These are phyloP conservation scores for Isurus oxyrinchus DNA, from an alignment of 2,113 vertebrate species.

Conservation along the genomic window DNA sequence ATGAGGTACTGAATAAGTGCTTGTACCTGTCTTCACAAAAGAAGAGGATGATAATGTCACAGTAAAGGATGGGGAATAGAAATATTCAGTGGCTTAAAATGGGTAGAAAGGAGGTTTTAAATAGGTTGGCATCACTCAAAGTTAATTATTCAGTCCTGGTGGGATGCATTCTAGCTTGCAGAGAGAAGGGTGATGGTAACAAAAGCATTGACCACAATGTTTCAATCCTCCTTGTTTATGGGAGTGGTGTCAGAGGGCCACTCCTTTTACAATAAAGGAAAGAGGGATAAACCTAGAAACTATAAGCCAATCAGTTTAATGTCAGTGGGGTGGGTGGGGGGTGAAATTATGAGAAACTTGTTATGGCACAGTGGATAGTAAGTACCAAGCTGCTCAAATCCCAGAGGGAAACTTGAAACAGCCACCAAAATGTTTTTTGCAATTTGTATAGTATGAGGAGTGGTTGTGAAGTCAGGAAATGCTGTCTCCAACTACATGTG, in stretches of 20 bases:
- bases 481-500: too few species aligned
- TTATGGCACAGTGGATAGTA: too few species aligned
- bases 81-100: background rate
- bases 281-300: background rate
- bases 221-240: background rate
- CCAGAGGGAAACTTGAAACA: too few species aligned
- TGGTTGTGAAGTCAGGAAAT: too few species aligned
- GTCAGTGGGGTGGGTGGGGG: background rate
- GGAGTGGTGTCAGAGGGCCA: background rate
- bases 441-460: too few species aligned
- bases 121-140: background rate
- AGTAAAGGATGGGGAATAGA: background rate
- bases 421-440: too few species aligned
- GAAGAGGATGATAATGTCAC: background rate
- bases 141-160: too few species aligned
- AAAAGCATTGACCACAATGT: background rate
- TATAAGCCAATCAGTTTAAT: background rate
- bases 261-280: background rate
- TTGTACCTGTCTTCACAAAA: too few species aligned
- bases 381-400: too few species aligned
- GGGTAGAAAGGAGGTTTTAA: background rate
- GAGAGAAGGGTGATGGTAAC: background rate
- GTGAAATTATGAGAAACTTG: too few species aligned
- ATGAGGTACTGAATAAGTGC: background rate
- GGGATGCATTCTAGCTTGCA: too few species aligned